Percentiles rank a stretch among this genome's conserved stretches.
These are phyloP conservation scores for Diglossa cyanea DNA, from an alignment of 2,797 vertebrate species.

Conservation along the genomic window DNA sequence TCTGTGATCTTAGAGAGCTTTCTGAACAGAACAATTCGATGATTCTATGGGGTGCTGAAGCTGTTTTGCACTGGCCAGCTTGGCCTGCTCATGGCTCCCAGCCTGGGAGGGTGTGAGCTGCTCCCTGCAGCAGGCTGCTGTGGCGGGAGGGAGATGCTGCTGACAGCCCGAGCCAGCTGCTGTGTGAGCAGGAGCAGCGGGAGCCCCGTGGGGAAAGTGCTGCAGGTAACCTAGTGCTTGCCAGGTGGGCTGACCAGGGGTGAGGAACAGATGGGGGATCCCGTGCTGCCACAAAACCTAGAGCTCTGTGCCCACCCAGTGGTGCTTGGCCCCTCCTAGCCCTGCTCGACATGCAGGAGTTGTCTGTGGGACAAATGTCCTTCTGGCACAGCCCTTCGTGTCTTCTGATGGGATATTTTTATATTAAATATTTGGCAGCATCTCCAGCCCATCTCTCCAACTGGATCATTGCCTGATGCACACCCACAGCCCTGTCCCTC, in stretches of 20 bases:
- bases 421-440: not conserved
- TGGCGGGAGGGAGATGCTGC: not conserved
- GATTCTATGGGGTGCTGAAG: not conserved
- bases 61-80: not conserved
- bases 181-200: not conserved
- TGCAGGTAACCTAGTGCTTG: not conserved
- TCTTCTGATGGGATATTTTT: not conserved
- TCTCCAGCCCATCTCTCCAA: not conserved
- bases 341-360: not conserved
- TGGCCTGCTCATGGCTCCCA: not conserved
- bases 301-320: not conserved
- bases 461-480: not conserved
- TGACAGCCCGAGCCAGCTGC: not conserved
- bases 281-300: not conserved
- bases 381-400: not conserved
- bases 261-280: not conserved
- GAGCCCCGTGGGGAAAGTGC: not conserved
- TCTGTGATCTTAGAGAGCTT: not conserved
- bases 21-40: not conserved
- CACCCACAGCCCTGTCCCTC: not conserved
- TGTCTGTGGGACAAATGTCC: not conserved
- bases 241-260: not conserved
- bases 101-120: fast-evolving
- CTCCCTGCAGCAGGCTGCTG: not conserved
- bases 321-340: not conserved